A percentile compares a stretch with the other conserved stretches of the same genome.
Conservation (phyloP, 92 coral and sea anemone genomes). For the Meandrina meandrites region DNA sequence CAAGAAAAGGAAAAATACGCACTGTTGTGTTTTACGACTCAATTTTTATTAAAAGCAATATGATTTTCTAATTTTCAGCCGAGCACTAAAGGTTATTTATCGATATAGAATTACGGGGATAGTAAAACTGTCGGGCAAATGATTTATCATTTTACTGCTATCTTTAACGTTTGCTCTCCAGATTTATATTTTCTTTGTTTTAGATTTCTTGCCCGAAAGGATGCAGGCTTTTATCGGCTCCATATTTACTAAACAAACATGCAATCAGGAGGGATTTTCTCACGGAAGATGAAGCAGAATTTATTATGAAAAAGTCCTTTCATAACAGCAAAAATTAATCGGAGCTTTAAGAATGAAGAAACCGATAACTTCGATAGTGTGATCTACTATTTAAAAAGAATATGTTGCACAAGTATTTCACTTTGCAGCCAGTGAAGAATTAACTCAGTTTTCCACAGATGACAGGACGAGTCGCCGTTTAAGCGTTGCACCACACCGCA, state of each 20-base stretch:
- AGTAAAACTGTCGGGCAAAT: slow-evolving; percentile 36
- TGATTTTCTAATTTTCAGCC: not conserved
- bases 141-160: slow-evolving; percentile 71
- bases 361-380: not conserved
- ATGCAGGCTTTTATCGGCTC: not conserved
- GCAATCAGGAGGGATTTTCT: not conserved
- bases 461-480: not conserved
- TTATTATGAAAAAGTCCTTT: not conserved
- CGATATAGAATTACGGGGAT: slow-evolving; percentile 22
- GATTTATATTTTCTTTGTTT: slow-evolving; percentile 7
- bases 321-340: not conserved
- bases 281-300: not conserved
- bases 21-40: not conserved
- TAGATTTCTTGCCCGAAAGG: slow-evolving; percentile 3
- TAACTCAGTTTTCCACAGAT: not conserved
- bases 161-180: not conserved
- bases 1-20: not conserved
- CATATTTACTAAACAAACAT: not conserved
- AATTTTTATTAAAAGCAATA: not conserved
- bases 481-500: not conserved
- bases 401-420: not conserved
- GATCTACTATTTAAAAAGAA: not conserved
- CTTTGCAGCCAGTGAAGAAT: not conserved
- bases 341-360: not conserved
- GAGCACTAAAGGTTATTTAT: not conserved